Evolutionary conservation across 2,888 invertebrate genomes (phyloP).

Genomic region (Glyphotaelius pellucidus): DNA sequence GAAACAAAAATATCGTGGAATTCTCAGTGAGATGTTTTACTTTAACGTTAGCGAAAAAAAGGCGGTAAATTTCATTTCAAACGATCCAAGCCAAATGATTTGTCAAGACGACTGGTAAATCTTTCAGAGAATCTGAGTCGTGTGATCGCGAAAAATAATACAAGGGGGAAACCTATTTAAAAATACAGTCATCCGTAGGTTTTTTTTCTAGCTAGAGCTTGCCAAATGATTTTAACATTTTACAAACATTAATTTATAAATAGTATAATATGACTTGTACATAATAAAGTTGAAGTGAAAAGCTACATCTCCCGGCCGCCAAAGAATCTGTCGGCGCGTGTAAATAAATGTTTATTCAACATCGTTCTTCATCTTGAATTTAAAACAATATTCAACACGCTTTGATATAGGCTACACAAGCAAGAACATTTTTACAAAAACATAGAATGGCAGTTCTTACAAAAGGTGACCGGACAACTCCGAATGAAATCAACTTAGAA

Average conservation of each 20-base stretch:
- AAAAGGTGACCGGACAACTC: too few species aligned
- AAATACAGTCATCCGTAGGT: not conserved
- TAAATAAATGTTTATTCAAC: not conserved
- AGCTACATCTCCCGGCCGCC: not conserved
- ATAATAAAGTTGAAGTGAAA: not conserved
- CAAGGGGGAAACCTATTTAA: not conserved
- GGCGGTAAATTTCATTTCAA: not conserved
- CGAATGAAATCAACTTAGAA: too few species aligned
- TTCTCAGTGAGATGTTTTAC: not conserved
- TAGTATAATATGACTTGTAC: not conserved
- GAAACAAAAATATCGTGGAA: not conserved
- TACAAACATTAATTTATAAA: not conserved
- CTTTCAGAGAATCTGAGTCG: not conserved
- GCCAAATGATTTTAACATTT: not conserved
- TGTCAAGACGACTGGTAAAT: not conserved
- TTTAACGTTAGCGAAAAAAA: not conserved
- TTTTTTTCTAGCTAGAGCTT: not conserved
- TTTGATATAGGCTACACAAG: not conserved
- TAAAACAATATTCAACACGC: not conserved
- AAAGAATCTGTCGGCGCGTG: slow-evolving; percentile 24
- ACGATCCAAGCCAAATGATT: not conserved
- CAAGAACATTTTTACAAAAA: not conserved
- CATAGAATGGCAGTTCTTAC: not conserved
- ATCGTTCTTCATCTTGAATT: not conserved
- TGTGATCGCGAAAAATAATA: not conserved